Evolutionary conservation across 1,140 invertebrate species (phyloP).

Genomic region (Lepidotrigona ventralis): DNA sequence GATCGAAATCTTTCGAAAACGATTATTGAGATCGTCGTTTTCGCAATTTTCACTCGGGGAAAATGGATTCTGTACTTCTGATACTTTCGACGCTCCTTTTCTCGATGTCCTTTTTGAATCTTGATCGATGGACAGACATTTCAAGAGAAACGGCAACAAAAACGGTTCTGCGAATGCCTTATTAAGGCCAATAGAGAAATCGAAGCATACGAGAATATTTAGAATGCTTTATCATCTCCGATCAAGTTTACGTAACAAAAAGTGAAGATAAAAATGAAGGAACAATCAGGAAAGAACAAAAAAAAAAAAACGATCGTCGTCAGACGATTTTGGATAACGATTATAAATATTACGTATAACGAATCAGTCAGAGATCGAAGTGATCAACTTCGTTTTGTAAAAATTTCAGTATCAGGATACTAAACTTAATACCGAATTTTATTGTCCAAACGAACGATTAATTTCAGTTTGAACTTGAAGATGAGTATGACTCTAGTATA

Average conservation of each 20-base stretch:
- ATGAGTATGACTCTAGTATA: background rate
- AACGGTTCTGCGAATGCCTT: conserved; percentile 12
- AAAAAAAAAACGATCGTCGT: background rate
- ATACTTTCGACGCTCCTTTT: background rate
- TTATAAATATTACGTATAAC: background rate
- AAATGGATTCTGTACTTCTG: background rate
- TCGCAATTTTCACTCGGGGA: background rate
- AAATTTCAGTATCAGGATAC: background rate
- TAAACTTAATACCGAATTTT: background rate
- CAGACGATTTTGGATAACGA: background rate
- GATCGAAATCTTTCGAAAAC: background rate
- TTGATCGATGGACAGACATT: conserved; percentile 8
- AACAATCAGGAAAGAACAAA: background rate
- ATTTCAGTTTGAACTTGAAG: background rate
- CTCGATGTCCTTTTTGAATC: background rate
- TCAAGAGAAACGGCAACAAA: conserved; percentile 33
- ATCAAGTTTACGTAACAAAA: background rate
- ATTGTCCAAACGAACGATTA: background rate
- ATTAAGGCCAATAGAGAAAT: conserved; percentile 50
- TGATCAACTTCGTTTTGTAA: background rate
- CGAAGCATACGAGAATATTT: background rate
- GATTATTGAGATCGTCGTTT: background rate
- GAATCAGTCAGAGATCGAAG: background rate
- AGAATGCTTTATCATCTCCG: background rate
- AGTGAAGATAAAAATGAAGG: background rate